Conservation (phyloP, 1,140 invertebrate genomes). For the Mylabris phalerata region DNA sequence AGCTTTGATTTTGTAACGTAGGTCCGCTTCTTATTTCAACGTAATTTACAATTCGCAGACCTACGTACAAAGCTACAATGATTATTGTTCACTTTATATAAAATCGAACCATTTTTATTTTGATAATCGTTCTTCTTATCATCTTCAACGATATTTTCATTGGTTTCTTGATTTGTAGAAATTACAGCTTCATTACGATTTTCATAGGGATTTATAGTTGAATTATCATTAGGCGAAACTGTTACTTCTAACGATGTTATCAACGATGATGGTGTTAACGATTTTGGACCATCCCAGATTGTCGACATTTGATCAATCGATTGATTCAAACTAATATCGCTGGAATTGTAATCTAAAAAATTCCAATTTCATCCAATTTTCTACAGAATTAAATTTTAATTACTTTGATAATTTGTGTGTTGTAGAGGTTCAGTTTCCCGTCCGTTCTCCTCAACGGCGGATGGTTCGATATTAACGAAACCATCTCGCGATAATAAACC, state of each 20-base stretch:
- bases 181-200: too few species aligned
- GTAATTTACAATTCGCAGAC: too few species aligned
- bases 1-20: too few species aligned
- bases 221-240: too few species aligned
- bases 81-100: too few species aligned
- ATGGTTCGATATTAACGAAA: constrained; percentile 66
- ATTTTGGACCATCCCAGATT: constrained; percentile 23
- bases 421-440: constrained; percentile 40
- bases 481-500: constrained; percentile 61
- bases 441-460: constrained; percentile 47
- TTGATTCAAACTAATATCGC: background rate
- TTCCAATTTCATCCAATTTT: background rate
- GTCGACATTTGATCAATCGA: constrained; percentile 10
- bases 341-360: background rate
- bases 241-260: background rate
- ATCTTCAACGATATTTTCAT: too few species aligned
- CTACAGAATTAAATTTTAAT: background rate
- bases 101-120: too few species aligned
- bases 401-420: background rate
- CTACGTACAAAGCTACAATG: too few species aligned
- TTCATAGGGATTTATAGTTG: too few species aligned
- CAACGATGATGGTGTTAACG: constrained; percentile 16
- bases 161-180: too few species aligned
- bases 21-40: too few species aligned
- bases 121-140: too few species aligned